phyloP scores from a whole-genome alignment of 1,140 invertebrate genomes.

The Drosophila arawakana region DNA sequence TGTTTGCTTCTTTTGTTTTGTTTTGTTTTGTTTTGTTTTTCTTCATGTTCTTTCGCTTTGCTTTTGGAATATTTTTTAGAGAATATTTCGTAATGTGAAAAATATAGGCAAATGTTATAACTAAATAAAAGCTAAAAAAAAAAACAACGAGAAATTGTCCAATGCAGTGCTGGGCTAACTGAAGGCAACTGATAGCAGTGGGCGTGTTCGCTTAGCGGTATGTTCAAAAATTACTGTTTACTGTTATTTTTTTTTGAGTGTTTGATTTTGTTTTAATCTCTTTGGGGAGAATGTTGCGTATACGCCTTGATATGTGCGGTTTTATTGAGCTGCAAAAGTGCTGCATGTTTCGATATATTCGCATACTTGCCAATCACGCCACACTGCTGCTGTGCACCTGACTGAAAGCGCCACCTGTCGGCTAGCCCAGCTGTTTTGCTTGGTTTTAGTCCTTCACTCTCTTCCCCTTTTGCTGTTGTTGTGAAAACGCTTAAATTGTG shows the following conservation, averaged over 20 bases:
- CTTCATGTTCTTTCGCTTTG: conserved; percentile 3
- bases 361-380: background rate
- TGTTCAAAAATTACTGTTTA: background rate
- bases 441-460: conserved; percentile 82
- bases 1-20: conserved; percentile 5
- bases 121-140: conserved; percentile 45
- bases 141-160: conserved; percentile 44
- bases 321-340: conserved; percentile 16
- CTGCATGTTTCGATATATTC: background rate
- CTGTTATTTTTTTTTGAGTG: conserved; percentile 11
- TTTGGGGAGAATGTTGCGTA: conserved; percentile 39
- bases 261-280: conserved; percentile 28
- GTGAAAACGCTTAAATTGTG: conserved; percentile 25
- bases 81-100: conserved; percentile 51
- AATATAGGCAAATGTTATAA: conserved; percentile 53
- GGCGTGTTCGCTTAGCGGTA: background rate
- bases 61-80: conserved; percentile 65
- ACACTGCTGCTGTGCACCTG: background rate
- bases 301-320: conserved; percentile 63
- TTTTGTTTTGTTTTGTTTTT: background rate
- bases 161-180: conserved; percentile 32
- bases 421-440: conserved; percentile 33
- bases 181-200: conserved; percentile 21
- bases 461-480: conserved; percentile 67
- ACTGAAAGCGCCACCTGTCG: conserved; percentile 3